Conservation (phyloP, 2,888 invertebrate genomes). For the Caenorhabditis imperialis region DNA sequence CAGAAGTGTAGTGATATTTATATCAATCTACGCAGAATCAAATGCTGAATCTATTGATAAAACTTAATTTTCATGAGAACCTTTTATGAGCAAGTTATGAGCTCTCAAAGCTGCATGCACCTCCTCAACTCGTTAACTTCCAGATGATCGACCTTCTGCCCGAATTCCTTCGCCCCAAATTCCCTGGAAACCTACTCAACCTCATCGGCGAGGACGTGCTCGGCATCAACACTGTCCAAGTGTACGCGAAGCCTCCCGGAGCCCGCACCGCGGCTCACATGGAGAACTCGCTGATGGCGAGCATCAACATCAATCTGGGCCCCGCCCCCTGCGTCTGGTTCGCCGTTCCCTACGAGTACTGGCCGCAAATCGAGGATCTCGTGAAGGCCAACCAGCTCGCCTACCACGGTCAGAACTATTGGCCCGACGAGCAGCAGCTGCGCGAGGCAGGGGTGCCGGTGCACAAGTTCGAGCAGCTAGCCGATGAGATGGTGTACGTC, state of each 20-base stretch:
- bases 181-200: not conserved
- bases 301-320: constrained; percentile 20
- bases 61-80: too few relatives aligned
- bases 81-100: too few relatives aligned
- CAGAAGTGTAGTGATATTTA: too few relatives aligned
- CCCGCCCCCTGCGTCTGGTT: constrained; percentile 27
- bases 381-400: not conserved
- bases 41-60: too few relatives aligned
- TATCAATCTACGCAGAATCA: too few relatives aligned
- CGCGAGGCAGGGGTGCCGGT: not conserved
- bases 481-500: constrained; percentile 4
- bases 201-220: constrained; percentile 82
- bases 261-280: constrained; percentile 15
- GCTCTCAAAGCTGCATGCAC: too few relatives aligned
- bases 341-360: constrained; percentile 11
- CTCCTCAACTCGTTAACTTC: too few relatives aligned
- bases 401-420: not conserved
- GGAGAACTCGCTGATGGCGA: constrained; percentile 7
- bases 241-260: constrained; percentile 90
- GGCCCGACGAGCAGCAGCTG: constrained; percentile 7
- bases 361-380: constrained; percentile 1
- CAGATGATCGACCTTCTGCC: not conserved
- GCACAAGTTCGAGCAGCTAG: constrained; percentile 1
- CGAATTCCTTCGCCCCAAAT: not conserved
- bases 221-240: constrained; percentile 98